Conservation (phyloP, 2,113 vertebrate species). For the Corythoichthys haematopterus region DNA sequence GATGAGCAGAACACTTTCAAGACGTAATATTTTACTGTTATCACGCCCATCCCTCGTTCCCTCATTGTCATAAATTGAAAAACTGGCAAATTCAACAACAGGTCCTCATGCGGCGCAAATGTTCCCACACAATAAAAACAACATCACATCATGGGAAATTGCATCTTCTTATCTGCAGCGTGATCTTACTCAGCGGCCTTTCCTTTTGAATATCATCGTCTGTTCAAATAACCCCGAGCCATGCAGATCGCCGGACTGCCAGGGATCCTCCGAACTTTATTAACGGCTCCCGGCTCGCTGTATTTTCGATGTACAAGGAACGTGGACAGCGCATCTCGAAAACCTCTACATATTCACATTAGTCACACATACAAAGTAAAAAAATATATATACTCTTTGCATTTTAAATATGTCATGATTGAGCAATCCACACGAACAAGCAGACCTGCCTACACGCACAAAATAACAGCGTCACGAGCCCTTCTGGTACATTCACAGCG, state of each 20-base stretch:
- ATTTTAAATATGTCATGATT: too few species aligned
- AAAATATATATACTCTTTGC: neutral
- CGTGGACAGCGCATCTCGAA: conserved; percentile 34
- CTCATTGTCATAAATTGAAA: conserved; percentile 1
- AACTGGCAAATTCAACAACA: neutral
- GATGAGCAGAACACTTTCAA: neutral
- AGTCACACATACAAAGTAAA: neutral
- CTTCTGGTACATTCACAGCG: too few species aligned
- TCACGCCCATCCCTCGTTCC: neutral
- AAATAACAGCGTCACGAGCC: too few species aligned
- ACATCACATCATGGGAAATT: conserved; percentile 59
- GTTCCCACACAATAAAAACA: conserved; percentile 43
- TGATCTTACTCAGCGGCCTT: conserved; percentile 45
- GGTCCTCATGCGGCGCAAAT: conserved; percentile 21
- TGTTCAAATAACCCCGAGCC: conserved; percentile 69
- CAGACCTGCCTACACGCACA: too few species aligned
- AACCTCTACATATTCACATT: conserved; percentile 42
- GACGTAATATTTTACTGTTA: neutral
- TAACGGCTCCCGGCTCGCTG: conserved; percentile 58
- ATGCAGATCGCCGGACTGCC: conserved; percentile 60
- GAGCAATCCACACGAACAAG: too few species aligned
- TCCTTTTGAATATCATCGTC: conserved; percentile 66
- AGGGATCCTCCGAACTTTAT: conserved; percentile 58
- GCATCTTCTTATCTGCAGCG: conserved; percentile 54
- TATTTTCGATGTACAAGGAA: conserved; percentile 35